phyloP scores from a whole-genome alignment of 2,888 invertebrate genomes.

The Calameuta pallipes region DNA sequence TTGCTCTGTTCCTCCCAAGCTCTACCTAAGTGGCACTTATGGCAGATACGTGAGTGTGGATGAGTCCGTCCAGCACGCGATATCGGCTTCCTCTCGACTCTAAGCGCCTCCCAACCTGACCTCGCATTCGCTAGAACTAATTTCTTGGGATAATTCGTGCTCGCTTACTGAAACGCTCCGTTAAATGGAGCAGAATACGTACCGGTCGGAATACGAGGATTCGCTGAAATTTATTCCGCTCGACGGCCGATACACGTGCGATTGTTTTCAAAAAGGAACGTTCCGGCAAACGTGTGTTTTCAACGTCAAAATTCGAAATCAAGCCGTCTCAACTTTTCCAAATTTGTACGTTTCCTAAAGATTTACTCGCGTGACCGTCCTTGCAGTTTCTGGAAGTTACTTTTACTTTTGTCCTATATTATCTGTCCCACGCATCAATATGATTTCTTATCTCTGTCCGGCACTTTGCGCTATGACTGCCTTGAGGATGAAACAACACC shows the following conservation, averaged over 20 bases:
- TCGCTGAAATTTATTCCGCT: neutral
- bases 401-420: neutral
- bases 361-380: neutral
- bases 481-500: neutral
- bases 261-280: neutral
- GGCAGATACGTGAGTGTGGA: slow-evolving; percentile 55
- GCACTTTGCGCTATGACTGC: neutral
- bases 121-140: slow-evolving; percentile 53
- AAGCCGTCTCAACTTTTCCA: neutral
- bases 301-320: neutral
- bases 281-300: neutral
- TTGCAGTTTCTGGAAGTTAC: no score
- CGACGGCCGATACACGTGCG: neutral
- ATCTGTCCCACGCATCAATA: neutral
- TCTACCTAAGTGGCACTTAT: slow-evolving; percentile 53
- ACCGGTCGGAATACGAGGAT: neutral
- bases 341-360: neutral
- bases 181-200: slow-evolving; percentile 35
- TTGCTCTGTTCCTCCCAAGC: neutral
- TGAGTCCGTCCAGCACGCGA: slow-evolving; percentile 55
- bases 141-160: slow-evolving; percentile 49
- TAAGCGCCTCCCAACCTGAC: slow-evolving; percentile 36
- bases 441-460: neutral
- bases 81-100: slow-evolving; percentile 39
- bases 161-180: slow-evolving; percentile 25